Evolutionary conservation across 2,113 vertebrate genomes (phyloP), one percentile per base, ranked within the genome.

Genomic region (Phasianus colchicus): DNA sequence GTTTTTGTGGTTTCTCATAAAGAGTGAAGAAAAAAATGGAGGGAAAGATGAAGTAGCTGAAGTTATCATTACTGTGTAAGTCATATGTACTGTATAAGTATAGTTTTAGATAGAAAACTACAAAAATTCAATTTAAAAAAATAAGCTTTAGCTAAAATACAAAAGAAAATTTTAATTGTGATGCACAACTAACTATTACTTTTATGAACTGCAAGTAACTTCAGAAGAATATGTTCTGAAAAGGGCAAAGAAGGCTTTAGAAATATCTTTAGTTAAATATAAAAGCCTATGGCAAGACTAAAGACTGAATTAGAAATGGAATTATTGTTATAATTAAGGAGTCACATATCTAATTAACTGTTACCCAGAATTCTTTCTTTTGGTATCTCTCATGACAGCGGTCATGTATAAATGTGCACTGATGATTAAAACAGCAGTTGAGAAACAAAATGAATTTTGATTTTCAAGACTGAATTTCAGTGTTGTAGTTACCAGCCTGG

Each of bases 271-370:
- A 40, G 6, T 94, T 88, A 87, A 79, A 54, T 69, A 54, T 61
- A 50, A 92, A 87, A 72, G 6, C 29, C 24, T 55, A 65, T 65
- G 67, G 10, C 4, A 67, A 47, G 8, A 61, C 18, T 65, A 67
- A 83, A 76, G 43, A 69, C 20, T 52, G 6, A 12, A 91, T 50
- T 83, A 80, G 13, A 61, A 80, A 61, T 65, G 7, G 30, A 85
- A 83, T 60, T 86, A 78, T 76, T 89, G 7, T 50, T 84, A 21
- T 74, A 74, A 74, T 66, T 83, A 77, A 57, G 13, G 34, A 87
- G 47, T 18, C 13, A 60, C 7, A 21, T 73, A 50, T 84, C 25
- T 73, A 72, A 77, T 83, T 83, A 91, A 54, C 47, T 77, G 10
- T 73, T 52, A 25, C 34, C 2, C 60, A 30, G 17, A 67, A 74